Evolutionary conservation across 2,113 vertebrate genomes (phyloP).

Genomic region (Gallinago paraguaiae): DNA sequence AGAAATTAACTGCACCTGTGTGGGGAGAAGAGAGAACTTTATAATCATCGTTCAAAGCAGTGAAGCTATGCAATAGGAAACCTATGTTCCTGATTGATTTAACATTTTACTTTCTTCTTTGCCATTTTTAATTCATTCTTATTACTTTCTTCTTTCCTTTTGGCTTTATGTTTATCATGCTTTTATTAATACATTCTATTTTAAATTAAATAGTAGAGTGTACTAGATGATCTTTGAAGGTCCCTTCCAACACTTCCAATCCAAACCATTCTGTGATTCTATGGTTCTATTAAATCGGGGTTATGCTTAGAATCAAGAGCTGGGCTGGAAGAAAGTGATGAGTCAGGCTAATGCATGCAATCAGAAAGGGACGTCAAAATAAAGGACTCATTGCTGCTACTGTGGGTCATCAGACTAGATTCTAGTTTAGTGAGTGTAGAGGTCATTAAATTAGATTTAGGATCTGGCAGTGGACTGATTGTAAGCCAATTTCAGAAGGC

Average conservation of each 20-base stretch:
- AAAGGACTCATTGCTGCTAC: neutral
- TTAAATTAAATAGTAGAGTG: neutral
- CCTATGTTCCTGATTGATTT: neutral
- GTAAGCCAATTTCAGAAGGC: neutral
- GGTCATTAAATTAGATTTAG: neutral
- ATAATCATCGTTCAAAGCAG: neutral
- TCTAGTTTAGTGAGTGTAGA: neutral
- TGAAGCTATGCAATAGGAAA: neutral
- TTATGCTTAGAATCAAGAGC: neutral
- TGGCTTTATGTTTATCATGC: neutral
- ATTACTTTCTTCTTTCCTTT: neutral
- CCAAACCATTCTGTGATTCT: neutral
- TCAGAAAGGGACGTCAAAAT: neutral
- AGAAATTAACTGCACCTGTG: neutral
- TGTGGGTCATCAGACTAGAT: neutral
- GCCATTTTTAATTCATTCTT: neutral
- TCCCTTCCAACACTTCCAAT: neutral
- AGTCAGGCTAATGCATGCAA: neutral
- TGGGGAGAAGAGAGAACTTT: neutral
- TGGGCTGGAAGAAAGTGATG: neutral
- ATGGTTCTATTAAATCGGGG: neutral
- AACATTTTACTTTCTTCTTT: neutral
- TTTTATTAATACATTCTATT: neutral
- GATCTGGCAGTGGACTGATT: neutral
- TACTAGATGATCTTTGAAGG: neutral